A percentile compares a stretch with the other conserved stretches of the same genome.
Evolutionary conservation across 2,797 vertebrate species (phyloP).

Genomic region (Hydrolagus colliei): DNA sequence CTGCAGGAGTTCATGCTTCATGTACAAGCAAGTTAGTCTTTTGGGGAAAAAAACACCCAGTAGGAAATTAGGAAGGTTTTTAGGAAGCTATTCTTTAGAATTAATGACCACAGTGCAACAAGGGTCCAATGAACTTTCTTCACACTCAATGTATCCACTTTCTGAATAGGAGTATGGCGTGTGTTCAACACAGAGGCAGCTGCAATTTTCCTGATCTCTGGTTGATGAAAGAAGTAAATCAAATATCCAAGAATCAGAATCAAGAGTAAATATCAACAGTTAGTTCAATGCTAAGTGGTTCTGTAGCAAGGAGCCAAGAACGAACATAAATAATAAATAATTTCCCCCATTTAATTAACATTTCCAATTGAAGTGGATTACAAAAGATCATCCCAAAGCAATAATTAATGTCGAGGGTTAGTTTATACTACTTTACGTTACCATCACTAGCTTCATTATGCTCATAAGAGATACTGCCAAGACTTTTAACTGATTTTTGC

Average conservation of each 20-base stretch:
- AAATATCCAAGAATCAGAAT: neutral
- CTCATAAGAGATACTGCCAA: neutral
- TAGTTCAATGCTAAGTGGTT: neutral
- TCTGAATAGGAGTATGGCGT: neutral
- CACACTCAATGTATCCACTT: neutral
- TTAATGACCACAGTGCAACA: constrained; percentile 20
- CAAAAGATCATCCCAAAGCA: constrained; percentile 9
- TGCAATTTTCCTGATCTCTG: neutral
- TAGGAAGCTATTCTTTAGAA: constrained; percentile 22
- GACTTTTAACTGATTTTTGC: too few species aligned
- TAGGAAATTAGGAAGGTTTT: neutral
- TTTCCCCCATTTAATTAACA: neutral
- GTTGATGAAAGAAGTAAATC: neutral
- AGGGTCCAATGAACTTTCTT: constrained; percentile 22
- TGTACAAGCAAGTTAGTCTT: neutral
- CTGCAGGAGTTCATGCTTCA: neutral
- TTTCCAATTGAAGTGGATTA: neutral
- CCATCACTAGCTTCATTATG: neutral
- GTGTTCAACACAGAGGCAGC: neutral
- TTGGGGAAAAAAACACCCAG: constrained; percentile 1
- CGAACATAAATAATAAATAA: neutral
- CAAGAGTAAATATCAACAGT: neutral
- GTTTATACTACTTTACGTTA: neutral
- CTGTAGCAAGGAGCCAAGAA: neutral
- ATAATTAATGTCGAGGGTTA: neutral